Evolutionary conservation across 2,113 vertebrate species (phyloP).

Genomic region (Datnioides undecimradiatus): DNA sequence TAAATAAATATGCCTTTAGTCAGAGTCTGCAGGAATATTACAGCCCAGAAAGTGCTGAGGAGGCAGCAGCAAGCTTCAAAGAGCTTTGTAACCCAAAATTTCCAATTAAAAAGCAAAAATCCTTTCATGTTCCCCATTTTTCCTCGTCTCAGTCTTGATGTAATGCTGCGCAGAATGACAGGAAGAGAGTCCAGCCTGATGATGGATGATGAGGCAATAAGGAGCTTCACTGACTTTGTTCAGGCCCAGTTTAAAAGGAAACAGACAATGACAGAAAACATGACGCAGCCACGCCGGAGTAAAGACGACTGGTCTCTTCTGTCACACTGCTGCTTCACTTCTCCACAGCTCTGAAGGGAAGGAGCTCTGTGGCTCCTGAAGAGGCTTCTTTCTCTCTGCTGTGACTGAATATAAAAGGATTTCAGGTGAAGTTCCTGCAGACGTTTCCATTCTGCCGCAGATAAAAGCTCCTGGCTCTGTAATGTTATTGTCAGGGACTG

Average conservation of each 20-base stretch:
- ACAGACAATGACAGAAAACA: not conserved
- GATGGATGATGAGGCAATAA: constrained; percentile 15
- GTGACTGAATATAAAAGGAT: no score
- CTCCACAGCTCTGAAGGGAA: not conserved
- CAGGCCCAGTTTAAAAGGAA: not conserved
- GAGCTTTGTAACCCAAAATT: not conserved
- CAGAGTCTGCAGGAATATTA: not conserved
- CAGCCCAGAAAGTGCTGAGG: constrained; percentile 23
- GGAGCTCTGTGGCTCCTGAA: not conserved
- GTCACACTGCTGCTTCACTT: no score
- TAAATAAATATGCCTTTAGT: constrained; percentile 24
- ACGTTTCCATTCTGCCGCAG: no score
- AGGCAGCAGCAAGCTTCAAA: constrained; percentile 43
- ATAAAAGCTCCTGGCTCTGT: no score
- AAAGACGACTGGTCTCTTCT: not conserved
- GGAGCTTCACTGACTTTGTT: not conserved
- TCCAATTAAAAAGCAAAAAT: constrained; percentile 42
- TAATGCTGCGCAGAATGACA: not conserved
- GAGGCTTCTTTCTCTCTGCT: no score
- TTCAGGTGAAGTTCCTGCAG: no score
- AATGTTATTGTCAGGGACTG: no score
- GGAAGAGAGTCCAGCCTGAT: not conserved
- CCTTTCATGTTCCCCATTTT: constrained; percentile 48
- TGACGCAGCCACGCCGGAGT: not conserved
- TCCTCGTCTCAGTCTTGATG: not conserved